Evolutionary conservation across 2,797 vertebrate genomes (phyloP), one percentile per base, ranked within the genome.

Genomic region (Cryptoprocta ferox): DNA sequence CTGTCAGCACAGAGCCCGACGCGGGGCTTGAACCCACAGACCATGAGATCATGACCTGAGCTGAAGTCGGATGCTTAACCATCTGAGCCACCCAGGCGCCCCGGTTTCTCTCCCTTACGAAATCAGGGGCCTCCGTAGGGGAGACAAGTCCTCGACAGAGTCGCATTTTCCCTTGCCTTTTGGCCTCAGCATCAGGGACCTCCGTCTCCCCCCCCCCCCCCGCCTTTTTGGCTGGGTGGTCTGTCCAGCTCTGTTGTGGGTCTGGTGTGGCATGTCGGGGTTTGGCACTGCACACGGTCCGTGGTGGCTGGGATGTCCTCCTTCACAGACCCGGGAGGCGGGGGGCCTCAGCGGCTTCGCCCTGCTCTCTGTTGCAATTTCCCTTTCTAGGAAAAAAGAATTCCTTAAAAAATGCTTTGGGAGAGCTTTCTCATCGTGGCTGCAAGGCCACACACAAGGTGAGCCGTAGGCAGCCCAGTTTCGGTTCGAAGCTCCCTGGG

Each of bases 401-500:
- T 13, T 6, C 24, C 91, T 90, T 73, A 88, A 89, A 45, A 81
- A 76, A 3, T 32, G 18, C 68, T 80, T 37, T 9, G 84, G 81
- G 68, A 39, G 96, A 19, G 10, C 11, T 28, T 93, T 78, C 50
- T 82, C 16, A 5, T 14, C 21, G 30, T 48, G 70, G n/a, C 56
- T 71, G 7, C 45, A 37, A 86, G 95, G 42, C 37, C 3, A 35
- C 35, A n/a, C n/a, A n/a, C n/a, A n/a, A n/a, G 85, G 73, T 10
- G 59, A 21, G 7, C 19, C 18, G 10, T 15, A 32, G 35, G 93
- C 59, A 42, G 66, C 63, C 30, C 19, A 0, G n/a, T 86, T 48
- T 78, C 30, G 81, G 85, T 85, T 94, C 80, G 75, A 42, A 24
- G 86, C 63, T 91, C 82, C 21, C 24, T 37, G 76, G 63, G 80